Evolutionary conservation across 2,797 vertebrate species (phyloP).

Genomic region (Zalophus californianus): DNA sequence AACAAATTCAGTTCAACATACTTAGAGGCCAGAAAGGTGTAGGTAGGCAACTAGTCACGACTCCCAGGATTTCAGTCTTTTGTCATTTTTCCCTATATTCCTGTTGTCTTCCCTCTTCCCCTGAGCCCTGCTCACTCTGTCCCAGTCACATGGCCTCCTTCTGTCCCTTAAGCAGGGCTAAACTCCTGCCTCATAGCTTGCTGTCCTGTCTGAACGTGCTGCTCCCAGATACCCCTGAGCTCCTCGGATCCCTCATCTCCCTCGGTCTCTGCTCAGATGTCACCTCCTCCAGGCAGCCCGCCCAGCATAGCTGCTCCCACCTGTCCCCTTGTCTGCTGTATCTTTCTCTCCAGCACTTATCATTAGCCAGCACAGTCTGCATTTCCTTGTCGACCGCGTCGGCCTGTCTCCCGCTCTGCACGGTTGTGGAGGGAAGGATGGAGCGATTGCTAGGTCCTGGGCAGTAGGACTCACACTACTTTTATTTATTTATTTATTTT

Average conservation of each 20-base stretch:
- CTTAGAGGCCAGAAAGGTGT: background rate
- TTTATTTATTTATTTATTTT: background rate
- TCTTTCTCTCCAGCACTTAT: background rate
- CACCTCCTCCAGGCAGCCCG: background rate
- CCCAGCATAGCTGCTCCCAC: fast-evolving
- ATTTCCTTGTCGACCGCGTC: background rate
- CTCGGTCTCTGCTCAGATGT: background rate
- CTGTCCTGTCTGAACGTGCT: background rate
- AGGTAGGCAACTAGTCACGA: background rate
- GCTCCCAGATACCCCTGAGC: background rate
- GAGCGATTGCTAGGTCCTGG: background rate
- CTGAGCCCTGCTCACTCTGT: too few species aligned
- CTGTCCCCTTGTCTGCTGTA: background rate
- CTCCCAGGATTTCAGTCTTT: fast-evolving
- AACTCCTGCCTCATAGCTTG: background rate
- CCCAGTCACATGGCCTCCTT: background rate
- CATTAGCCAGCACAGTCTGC: too few species aligned
- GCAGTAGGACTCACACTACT: background rate
- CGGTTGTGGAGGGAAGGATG: background rate
- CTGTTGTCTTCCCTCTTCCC: background rate
- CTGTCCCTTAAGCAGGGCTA: background rate
- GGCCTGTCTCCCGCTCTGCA: background rate
- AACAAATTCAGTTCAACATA: background rate
- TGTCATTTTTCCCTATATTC: fast-evolving
- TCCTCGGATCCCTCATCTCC: background rate